Evolutionary conservation across 2,113 vertebrate genomes (phyloP), one percentile per base, ranked within the genome.

Genomic region (Menura novaehollandiae): DNA sequence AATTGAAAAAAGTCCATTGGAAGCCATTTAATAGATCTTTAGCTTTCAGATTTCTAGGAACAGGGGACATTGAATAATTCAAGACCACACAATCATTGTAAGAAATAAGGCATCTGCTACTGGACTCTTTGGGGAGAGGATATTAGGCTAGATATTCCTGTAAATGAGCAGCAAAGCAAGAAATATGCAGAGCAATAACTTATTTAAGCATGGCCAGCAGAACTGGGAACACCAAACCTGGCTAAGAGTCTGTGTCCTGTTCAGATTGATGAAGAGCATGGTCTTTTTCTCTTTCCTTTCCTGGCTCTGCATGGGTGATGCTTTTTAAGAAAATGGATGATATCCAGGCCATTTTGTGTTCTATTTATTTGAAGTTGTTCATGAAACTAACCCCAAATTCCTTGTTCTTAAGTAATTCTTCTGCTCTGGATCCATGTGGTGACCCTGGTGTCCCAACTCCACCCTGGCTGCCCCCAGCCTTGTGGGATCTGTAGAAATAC

Each of bases 101-200:
- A 66, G 33, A 81, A 76, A 43, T 7, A 33, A 15, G 24, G 1
- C 19, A 33, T 16, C 47, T 49, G 19, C 44, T 79, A 53, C 5
- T 35, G 21, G 51, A 22, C 16, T 3, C 15, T 68, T 55, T 58
- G 37, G 16, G 53, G 43, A 66, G 30, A 59, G 26, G 35, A 17
- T 26, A 17, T 35, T 32, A 30, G 35, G 72, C 26, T 67, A 35
- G 26, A 52, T 39, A 58, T 55, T 87, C 58, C 47, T 39, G 43
- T 51, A 88, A 97, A 66, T 44, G 55, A 93, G 20, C n/a, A 66
- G 27, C 13, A 66, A 87, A 95, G 27, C 20, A 32, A 91, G 74
- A 91, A 80, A 66, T 3, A 4, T 37, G 53, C 58, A 56, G 39
- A 67, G 15, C 55, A 82, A 24, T 39, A 56, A 63, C 11, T 62